Conservation (phyloP, 2,888 invertebrate species). For the Nomada lathburiana region DNA sequence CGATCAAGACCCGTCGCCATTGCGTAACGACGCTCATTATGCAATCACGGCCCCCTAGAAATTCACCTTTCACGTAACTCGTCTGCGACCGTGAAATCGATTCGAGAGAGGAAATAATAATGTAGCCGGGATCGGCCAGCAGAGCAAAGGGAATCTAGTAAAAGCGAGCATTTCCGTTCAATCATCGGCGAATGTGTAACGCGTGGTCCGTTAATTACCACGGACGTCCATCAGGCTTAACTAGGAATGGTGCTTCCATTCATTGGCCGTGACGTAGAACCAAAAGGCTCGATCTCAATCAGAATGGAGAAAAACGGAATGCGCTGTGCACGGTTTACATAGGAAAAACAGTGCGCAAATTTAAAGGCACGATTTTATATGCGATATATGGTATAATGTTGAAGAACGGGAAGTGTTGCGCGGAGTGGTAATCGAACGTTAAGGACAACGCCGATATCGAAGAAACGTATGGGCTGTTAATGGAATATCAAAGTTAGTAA, state of each 20-base stretch:
- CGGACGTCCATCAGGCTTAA: slow-evolving; percentile 48
- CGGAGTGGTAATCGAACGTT: too few species aligned
- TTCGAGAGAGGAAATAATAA: slow-evolving; percentile 27
- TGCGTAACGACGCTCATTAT: neutral
- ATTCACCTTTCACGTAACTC: slow-evolving; percentile 34
- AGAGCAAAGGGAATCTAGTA: neutral
- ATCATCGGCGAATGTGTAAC: slow-evolving; percentile 27
- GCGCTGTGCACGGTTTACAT: too few species aligned
- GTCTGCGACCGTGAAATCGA: slow-evolving; percentile 29
- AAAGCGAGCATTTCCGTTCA: neutral
- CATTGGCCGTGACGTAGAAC: slow-evolving; percentile 14
- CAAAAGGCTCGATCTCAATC: slow-evolving; percentile 34
- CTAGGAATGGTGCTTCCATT: slow-evolving; percentile 44
- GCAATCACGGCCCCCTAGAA: slow-evolving; percentile 15
- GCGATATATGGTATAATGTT: too few species aligned
- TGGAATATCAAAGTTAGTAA: too few species aligned
- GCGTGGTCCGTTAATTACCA: slow-evolving; percentile 45
- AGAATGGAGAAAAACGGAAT: slow-evolving; percentile 16
- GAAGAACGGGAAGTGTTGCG: too few species aligned
- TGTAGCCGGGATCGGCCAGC: neutral
- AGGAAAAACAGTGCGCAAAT: neutral
- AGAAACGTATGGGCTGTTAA: too few species aligned
- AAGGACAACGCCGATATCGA: too few species aligned
- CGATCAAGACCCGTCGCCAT: neutral
- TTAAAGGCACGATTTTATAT: too few species aligned